Evolutionary conservation across 2,888 invertebrate genomes (phyloP).

Genomic region (Chironomus tentans): DNA sequence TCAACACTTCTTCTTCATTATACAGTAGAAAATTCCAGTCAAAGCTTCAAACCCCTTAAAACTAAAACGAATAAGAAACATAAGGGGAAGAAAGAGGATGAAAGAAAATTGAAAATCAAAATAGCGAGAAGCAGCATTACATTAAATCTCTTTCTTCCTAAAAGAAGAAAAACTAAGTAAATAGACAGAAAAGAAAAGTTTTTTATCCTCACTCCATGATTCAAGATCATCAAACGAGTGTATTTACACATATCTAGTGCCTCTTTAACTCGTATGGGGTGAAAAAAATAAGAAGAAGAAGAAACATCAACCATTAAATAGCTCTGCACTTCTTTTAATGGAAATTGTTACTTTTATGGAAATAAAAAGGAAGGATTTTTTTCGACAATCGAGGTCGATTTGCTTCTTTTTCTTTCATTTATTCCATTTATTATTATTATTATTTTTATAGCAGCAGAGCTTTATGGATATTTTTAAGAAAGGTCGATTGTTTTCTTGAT

Average conservation of each 20-base stretch:
- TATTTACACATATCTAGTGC: not conserved
- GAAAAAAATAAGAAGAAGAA: not conserved
- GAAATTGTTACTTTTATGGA: not conserved
- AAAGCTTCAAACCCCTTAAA: too few species aligned
- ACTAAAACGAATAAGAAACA: not conserved
- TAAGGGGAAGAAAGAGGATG: not conserved
- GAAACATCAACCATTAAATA: not conserved
- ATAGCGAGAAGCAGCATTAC: not conserved
- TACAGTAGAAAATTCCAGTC: too few species aligned
- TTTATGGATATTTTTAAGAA: too few species aligned
- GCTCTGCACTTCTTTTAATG: not conserved
- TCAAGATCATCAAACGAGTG: not conserved
- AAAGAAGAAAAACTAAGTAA: not conserved
- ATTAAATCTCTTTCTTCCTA: not conserved
- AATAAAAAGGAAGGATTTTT: too few species aligned
- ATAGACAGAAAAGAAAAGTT: not conserved
- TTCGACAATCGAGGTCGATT: too few species aligned
- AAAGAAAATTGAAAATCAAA: not conserved
- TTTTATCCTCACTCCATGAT: not conserved
- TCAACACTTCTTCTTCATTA: too few species aligned
- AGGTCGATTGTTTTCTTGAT: too few species aligned
- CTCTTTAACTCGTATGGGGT: not conserved
- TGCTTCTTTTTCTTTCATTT: too few species aligned
- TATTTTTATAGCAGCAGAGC: too few species aligned
- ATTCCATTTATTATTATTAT: too few species aligned